phyloP scores from a whole-genome alignment of 2,113 vertebrate genomes.

The Apodemus speciosus region DNA sequence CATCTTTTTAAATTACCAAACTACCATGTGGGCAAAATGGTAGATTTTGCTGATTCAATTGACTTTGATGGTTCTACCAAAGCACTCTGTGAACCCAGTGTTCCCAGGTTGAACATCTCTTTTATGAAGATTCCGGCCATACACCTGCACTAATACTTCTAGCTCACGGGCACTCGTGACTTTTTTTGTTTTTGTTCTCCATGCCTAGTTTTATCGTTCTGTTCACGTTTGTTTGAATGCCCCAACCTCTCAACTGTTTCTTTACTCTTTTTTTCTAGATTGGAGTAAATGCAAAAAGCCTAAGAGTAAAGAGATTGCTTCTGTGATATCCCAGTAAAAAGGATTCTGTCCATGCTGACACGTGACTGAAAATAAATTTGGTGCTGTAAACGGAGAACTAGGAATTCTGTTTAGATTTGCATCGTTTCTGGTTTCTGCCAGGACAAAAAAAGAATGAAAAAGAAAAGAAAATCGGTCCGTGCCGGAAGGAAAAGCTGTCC shows the following conservation, averaged over 20 bases:
- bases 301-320: neutral
- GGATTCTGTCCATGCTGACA: neutral
- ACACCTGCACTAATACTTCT: neutral
- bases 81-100: neutral
- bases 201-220: neutral
- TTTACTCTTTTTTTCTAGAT: neutral
- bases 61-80: neutral
- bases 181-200: neutral
- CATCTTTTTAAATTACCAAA: conserved; percentile 34
- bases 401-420: neutral
- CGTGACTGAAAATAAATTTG: neutral
- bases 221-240: neutral
- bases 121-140: neutral
- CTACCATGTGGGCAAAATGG: neutral
- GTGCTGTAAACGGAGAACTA: neutral
- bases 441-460: too few species aligned
- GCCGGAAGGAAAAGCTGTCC: neutral
- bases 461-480: neutral
- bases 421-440: conserved; percentile 2
- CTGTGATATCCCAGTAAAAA: neutral
- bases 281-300: neutral
- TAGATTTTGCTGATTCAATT: neutral
- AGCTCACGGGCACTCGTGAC: neutral
- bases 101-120: neutral
- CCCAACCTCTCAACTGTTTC: neutral